Conservation (phyloP, 2,797 vertebrate species). For the Ctenosaura bakeri region DNA sequence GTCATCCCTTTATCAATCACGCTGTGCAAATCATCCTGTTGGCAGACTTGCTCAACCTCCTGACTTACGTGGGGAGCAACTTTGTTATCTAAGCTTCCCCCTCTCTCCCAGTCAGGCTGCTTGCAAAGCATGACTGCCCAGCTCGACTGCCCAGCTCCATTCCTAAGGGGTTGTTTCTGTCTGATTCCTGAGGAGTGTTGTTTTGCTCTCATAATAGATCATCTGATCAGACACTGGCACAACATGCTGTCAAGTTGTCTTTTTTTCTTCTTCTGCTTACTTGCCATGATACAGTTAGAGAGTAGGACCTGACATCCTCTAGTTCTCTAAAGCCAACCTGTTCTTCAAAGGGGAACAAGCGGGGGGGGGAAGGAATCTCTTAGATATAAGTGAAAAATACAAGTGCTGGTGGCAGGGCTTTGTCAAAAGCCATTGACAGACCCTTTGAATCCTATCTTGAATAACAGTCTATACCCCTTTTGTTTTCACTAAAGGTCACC, state of each 20-base stretch:
- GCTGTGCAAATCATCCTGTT: conserved; percentile 35
- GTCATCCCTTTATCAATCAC: conserved; percentile 33
- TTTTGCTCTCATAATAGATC: conserved; percentile 32
- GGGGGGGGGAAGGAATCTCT: background rate
- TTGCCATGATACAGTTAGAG: background rate
- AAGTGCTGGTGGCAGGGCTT: background rate
- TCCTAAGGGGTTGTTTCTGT: conserved; percentile 28
- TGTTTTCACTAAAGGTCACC: background rate
- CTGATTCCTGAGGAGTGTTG: background rate
- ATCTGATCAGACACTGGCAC: background rate
- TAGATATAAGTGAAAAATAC: background rate
- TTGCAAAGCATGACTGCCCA: conserved; percentile 14
- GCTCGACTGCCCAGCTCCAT: background rate
- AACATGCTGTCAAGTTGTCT: background rate
- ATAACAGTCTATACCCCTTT: background rate
- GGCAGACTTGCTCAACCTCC: conserved; percentile 36
- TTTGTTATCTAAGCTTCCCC: background rate
- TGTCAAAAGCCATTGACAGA: background rate
- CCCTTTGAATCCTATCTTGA: background rate
- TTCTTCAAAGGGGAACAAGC: background rate
- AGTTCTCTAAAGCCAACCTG: conserved; percentile 9
- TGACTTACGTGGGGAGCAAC: fast-evolving
- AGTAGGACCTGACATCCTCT: conserved; percentile 4
- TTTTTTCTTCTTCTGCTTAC: background rate
- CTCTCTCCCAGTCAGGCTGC: background rate